Evolutionary conservation across 2,888 invertebrate genomes (phyloP).

Genomic region (Sinodicranocentrus sp.): DNA sequence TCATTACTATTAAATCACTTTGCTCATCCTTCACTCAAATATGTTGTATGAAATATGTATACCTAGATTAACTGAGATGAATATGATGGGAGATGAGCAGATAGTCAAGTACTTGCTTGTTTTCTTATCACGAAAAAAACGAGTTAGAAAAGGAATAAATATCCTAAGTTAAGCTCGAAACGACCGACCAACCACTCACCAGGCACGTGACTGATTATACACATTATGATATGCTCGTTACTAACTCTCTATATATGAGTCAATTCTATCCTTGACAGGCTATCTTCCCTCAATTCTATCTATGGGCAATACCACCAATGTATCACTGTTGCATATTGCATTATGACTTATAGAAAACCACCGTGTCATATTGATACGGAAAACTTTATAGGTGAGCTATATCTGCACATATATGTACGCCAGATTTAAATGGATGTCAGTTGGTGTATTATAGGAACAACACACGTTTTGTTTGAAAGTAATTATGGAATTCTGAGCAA

Average conservation of each 20-base stretch:
- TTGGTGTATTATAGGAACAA: too few relatives aligned
- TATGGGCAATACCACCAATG: not conserved
- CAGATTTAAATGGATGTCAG: too few relatives aligned
- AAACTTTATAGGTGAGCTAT: too few relatives aligned
- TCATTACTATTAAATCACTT: constrained; percentile 4
- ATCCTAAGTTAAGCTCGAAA: constrained; percentile 44
- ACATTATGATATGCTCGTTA: constrained; percentile 37
- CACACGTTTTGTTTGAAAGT: not conserved
- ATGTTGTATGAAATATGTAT: not conserved
- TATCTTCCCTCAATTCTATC: not conserved
- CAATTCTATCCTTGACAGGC: constrained; percentile 14
- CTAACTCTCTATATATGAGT: too few relatives aligned
- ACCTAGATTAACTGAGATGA: constrained; percentile 21
- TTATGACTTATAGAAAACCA: not conserved
- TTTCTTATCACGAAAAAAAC: constrained; percentile 30
- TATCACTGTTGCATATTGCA: not conserved
- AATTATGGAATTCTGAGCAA: constrained; percentile 18
- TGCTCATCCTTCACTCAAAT: constrained; percentile 8
- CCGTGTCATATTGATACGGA: not conserved
- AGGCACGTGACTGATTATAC: constrained; percentile 61
- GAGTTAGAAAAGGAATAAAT: constrained; percentile 38
- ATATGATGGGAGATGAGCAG: constrained; percentile 18
- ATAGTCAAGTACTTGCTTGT: not conserved
- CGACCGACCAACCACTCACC: constrained; percentile 39
- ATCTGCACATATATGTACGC: too few relatives aligned